Conservation (phyloP, 2,888 invertebrate genomes). For the Arge pagana region DNA sequence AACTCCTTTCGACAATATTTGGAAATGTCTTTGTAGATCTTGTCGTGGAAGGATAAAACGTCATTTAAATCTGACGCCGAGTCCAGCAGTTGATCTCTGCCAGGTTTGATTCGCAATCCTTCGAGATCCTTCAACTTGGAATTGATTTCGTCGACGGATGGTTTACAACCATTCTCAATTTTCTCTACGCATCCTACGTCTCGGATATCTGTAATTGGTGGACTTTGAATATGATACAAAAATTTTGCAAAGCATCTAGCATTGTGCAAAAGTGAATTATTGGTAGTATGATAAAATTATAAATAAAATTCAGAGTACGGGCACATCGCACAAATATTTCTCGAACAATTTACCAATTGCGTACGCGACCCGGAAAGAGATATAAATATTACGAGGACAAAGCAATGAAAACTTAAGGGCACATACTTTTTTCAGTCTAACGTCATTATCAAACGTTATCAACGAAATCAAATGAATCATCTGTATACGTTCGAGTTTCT, state of each 20-base stretch:
- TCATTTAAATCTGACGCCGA: conserved; percentile 9
- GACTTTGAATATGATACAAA: too few relatives aligned
- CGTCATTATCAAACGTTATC: conserved; percentile 27
- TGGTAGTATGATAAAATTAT: too few relatives aligned
- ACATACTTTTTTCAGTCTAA: conserved; percentile 31
- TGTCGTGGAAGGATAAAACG: background rate
- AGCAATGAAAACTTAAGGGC: conserved; percentile 28
- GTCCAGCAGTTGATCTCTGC: background rate
- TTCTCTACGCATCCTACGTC: background rate
- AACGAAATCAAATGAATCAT: background rate
- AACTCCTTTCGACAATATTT: background rate
- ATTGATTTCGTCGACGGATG: conserved; percentile 36
- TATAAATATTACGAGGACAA: too few relatives aligned
- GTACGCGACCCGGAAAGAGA: too few relatives aligned
- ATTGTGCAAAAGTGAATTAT: too few relatives aligned
- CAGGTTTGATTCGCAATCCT: conserved; percentile 39
- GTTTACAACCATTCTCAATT: background rate
- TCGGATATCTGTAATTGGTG: too few relatives aligned
- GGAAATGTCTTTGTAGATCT: background rate
- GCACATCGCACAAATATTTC: too few relatives aligned
- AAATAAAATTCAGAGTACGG: too few relatives aligned
- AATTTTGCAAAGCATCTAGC: too few relatives aligned
- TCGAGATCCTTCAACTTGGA: conserved; percentile 40
- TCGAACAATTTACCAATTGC: too few relatives aligned
- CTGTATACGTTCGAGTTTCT: too few relatives aligned